phyloP scores from a whole-genome alignment of 1,140 invertebrate species.

The Thalassaphorura encarpata region DNA sequence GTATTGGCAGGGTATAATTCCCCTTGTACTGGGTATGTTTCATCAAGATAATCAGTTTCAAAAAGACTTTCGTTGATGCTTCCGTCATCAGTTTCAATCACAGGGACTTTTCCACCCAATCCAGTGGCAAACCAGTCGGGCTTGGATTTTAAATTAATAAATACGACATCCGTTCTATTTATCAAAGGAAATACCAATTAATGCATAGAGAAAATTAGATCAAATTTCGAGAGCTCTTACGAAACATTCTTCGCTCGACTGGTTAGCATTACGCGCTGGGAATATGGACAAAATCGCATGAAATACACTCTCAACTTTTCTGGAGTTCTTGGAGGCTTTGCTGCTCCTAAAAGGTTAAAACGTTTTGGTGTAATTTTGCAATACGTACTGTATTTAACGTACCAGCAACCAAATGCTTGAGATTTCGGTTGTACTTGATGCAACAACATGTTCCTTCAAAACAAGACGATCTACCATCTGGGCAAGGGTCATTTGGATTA shows the following conservation, averaged over 20 bases:
- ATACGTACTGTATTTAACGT: too few species aligned
- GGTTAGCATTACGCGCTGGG: constrained; percentile 46
- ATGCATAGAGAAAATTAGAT: not conserved
- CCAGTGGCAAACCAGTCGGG: not conserved
- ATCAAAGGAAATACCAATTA: too few species aligned
- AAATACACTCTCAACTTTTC: constrained; percentile 46
- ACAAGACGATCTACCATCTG: not conserved
- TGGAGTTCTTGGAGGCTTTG: constrained; percentile 39
- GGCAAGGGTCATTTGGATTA: not conserved
- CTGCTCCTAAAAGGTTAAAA: constrained; percentile 40
- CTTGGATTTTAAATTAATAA: not conserved
- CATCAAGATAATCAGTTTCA: constrained; percentile 3
- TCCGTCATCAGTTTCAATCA: not conserved
- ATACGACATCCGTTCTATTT: constrained; percentile 7
- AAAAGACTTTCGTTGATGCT: not conserved
- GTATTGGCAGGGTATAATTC: constrained; percentile 4
- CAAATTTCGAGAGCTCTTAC: not conserved
- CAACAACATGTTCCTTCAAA: not conserved
- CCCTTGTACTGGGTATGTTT: constrained; percentile 3
- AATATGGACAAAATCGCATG: constrained; percentile 53
- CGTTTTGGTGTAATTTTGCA: too few species aligned
- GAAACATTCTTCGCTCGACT: constrained; percentile 43
- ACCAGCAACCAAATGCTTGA: not conserved
- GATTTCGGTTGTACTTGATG: not conserved
- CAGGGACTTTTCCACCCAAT: not conserved